A percentile compares a stretch with the other conserved stretches of the same genome.
Conservation (phyloP, 2,113 vertebrate genomes). For the Halichoeres trimaculatus region DNA sequence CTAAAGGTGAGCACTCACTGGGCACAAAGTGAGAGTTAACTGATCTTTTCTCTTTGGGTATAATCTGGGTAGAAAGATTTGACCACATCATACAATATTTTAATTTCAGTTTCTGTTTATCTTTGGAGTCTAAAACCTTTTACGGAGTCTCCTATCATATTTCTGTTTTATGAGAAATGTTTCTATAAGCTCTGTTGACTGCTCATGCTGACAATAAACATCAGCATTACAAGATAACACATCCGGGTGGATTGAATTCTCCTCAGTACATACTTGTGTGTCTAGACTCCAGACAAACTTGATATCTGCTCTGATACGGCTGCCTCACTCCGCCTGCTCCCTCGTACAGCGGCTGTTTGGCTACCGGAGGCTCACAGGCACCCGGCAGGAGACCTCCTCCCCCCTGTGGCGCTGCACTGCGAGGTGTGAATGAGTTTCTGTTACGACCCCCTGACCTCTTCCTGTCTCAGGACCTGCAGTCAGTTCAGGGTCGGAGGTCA, state of each 20-base stretch:
- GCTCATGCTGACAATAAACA: slow-evolving; percentile 40
- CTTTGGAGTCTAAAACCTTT: background rate
- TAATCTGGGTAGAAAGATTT: too few relatives aligned
- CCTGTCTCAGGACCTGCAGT: slow-evolving; percentile 68
- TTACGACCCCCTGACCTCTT: slow-evolving; percentile 71
- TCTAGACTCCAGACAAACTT: slow-evolving; percentile 72
- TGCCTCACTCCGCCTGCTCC: slow-evolving; percentile 23
- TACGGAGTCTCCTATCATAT: slow-evolving; percentile 1
- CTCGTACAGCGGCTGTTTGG: slow-evolving; percentile 44
- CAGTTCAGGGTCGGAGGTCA: slow-evolving; percentile 61
- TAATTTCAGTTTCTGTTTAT: background rate
- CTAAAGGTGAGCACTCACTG: too few relatives aligned
- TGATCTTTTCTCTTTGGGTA: too few relatives aligned
- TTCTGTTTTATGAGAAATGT: background rate
- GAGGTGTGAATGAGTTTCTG: slow-evolving; percentile 77
- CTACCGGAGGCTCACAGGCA: slow-evolving; percentile 49
- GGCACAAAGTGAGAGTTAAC: too few relatives aligned
- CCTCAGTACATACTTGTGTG: slow-evolving; percentile 61
- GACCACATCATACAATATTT: background rate
- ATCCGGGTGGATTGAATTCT: slow-evolving; percentile 56
- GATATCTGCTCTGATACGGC: slow-evolving; percentile 67
- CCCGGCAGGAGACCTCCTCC: slow-evolving; percentile 33
- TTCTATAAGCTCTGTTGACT: slow-evolving; percentile 11
- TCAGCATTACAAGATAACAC: slow-evolving; percentile 57
- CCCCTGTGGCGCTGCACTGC: slow-evolving; percentile 27